phyloP scores from a whole-genome alignment of 2,888 invertebrate genomes.

The Melanostoma scalare region DNA sequence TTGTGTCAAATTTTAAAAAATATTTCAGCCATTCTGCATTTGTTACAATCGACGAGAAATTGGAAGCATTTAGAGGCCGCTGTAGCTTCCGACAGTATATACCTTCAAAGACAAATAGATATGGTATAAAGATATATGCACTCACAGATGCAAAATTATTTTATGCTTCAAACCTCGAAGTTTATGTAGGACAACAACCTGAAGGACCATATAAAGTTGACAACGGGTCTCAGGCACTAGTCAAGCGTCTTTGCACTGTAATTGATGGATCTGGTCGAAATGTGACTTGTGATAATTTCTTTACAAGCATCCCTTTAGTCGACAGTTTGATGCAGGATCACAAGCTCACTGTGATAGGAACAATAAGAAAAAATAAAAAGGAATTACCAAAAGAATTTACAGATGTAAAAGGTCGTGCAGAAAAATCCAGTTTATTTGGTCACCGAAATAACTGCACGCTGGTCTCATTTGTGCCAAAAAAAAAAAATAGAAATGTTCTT shows the following conservation, averaged over 20 bases:
- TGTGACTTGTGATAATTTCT: slow-evolving; percentile 6
- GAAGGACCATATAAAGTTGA: too few relatives aligned
- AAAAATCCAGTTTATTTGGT: slow-evolving; percentile 39
- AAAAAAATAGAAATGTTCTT: slow-evolving; percentile 13
- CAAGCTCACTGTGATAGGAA: slow-evolving; percentile 54
- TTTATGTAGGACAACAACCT: too few relatives aligned
- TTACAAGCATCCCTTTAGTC: slow-evolving; percentile 16
- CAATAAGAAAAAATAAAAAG: slow-evolving; percentile 41
- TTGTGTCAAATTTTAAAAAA: slow-evolving; percentile 35
- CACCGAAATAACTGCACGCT: slow-evolving; percentile 4
- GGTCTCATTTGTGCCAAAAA: too few relatives aligned
- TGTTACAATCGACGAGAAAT: too few relatives aligned
- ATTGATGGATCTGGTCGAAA: slow-evolving; percentile 5
- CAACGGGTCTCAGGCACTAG: too few relatives aligned
- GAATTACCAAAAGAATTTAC: slow-evolving; percentile 47
- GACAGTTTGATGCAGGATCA: slow-evolving; percentile 51
- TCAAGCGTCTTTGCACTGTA: too few relatives aligned
- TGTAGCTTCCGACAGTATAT: too few relatives aligned
- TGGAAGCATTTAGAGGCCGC: too few relatives aligned
- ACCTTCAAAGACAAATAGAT: too few relatives aligned
- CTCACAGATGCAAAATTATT: too few relatives aligned
- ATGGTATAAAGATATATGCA: too few relatives aligned
- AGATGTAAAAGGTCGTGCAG: slow-evolving; percentile 36
- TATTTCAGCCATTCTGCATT: slow-evolving; percentile 11
- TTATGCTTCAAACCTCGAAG: too few relatives aligned